A percentile compares a stretch with the other conserved stretches of the same genome.
Evolutionary conservation across 1,140 invertebrate species (phyloP).

Genomic region (Drosophila murphyi): DNA sequence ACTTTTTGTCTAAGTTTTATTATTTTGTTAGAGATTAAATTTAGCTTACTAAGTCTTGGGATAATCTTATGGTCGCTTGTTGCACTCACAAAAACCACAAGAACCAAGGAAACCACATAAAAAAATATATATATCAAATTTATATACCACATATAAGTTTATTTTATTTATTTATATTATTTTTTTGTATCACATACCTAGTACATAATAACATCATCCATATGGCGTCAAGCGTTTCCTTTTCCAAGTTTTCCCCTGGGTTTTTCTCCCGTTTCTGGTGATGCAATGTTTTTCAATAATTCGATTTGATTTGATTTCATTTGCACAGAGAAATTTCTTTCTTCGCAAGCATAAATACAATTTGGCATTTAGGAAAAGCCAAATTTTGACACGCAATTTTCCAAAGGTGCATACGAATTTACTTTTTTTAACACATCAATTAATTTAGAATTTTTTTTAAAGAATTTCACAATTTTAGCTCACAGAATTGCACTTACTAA

Average conservation of each 20-base stretch:
- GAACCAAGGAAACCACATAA: background rate
- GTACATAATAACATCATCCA: background rate
- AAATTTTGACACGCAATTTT: slow-evolving; percentile 54
- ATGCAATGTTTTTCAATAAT: slow-evolving; percentile 35
- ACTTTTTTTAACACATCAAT: slow-evolving; percentile 26
- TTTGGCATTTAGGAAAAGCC: slow-evolving; percentile 36
- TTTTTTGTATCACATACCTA: slow-evolving; percentile 19
- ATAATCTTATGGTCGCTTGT: background rate
- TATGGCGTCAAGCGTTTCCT: background rate
- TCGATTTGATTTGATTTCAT: slow-evolving; percentile 17
- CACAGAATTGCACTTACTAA: slow-evolving; percentile 37
- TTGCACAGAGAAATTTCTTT: slow-evolving; percentile 32
- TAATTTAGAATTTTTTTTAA: slow-evolving; percentile 4
- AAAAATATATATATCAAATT: background rate
- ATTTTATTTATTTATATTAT: background rate
- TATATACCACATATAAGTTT: background rate
- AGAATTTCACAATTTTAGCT: slow-evolving; percentile 3
- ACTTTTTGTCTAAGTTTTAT: too few species aligned
- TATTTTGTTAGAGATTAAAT: background rate
- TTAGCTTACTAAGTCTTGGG: background rate
- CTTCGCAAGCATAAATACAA: slow-evolving; percentile 32
- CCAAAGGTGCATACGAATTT: slow-evolving; percentile 16
- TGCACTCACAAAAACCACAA: slow-evolving; percentile 11
- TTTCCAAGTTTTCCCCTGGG: background rate
- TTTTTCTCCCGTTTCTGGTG: slow-evolving; percentile 7